These are phyloP conservation scores for Lymantria dispar DNA, from an alignment of 2,888 invertebrate genomes.

Conservation along the genomic window DNA sequence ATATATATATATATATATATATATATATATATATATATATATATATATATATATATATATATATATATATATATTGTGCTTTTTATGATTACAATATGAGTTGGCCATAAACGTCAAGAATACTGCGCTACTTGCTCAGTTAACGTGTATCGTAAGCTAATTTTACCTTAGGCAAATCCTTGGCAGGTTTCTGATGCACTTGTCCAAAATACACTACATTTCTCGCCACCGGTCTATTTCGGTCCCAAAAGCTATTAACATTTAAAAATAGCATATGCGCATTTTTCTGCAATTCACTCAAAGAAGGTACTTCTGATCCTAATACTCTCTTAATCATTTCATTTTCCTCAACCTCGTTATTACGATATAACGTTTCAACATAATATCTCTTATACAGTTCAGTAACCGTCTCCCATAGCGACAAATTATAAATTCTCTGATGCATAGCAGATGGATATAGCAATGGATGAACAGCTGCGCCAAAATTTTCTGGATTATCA, in stretches of 20 bases:
- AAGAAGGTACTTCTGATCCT: constrained; percentile 12
- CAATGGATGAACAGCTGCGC: constrained; percentile 32
- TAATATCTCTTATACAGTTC: constrained; percentile 10
- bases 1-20: too few species aligned
- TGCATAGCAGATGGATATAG: constrained; percentile 25
- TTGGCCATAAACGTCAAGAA: too few species aligned
- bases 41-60: too few species aligned
- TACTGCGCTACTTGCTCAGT: too few species aligned
- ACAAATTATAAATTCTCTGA: constrained; percentile 24
- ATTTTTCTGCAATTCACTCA: constrained; percentile 29
- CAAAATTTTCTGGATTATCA: constrained; percentile 25
- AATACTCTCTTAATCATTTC: constrained; percentile 10
- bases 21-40: too few species aligned
- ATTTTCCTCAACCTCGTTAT: constrained; percentile 18
- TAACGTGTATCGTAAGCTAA: too few species aligned
- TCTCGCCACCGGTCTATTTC: constrained; percentile 50
- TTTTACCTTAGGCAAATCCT: constrained; percentile 46
- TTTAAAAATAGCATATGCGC: constrained; percentile 50
- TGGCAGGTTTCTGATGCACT: constrained; percentile 45
- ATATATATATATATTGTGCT: too few species aligned
- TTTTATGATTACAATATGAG: too few species aligned
- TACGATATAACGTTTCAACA: not conserved
- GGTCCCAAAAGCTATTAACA: constrained; percentile 44
- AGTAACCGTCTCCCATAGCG: constrained; percentile 19
- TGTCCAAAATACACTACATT: constrained; percentile 56